phyloP scores from a whole-genome alignment of 2,113 vertebrate species.

The Oenanthe melanoleuca region DNA sequence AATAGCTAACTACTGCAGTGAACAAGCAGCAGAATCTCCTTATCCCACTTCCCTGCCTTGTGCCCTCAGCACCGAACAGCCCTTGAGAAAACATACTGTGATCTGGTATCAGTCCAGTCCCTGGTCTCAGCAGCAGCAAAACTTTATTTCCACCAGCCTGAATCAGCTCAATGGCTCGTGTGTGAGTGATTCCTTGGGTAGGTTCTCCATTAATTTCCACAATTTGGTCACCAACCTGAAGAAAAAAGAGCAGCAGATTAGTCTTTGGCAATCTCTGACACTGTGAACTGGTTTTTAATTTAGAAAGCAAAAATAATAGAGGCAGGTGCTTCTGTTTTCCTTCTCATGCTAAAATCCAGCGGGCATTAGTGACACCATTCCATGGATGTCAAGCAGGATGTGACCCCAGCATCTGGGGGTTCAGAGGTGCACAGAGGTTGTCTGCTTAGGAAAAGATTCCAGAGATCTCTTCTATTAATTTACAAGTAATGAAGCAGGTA shows the following conservation, averaged over 20 bases:
- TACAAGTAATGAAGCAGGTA: background rate
- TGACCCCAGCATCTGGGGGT: fast-evolving
- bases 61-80: background rate
- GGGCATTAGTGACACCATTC: background rate
- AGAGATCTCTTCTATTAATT: background rate
- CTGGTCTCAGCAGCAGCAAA: conserved; percentile 89
- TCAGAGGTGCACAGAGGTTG: background rate
- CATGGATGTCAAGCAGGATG: fast-evolving
- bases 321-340: background rate
- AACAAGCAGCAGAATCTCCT: background rate
- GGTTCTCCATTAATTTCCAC: conserved; percentile 98
- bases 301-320: background rate
- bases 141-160: conserved; percentile 94
- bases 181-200: conserved; percentile 97
- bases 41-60: background rate
- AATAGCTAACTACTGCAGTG: background rate
- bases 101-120: conserved; percentile 93
- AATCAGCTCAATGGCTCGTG: conserved; percentile 96
- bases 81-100: conserved; percentile 81
- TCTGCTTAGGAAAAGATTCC: background rate
- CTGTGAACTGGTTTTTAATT: background rate
- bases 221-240: conserved; percentile 96
- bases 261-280: background rate
- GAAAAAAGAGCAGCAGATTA: background rate
- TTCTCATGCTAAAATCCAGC: background rate